Conservation (phyloP, 2,888 invertebrate genomes). For the Pocota personata region DNA sequence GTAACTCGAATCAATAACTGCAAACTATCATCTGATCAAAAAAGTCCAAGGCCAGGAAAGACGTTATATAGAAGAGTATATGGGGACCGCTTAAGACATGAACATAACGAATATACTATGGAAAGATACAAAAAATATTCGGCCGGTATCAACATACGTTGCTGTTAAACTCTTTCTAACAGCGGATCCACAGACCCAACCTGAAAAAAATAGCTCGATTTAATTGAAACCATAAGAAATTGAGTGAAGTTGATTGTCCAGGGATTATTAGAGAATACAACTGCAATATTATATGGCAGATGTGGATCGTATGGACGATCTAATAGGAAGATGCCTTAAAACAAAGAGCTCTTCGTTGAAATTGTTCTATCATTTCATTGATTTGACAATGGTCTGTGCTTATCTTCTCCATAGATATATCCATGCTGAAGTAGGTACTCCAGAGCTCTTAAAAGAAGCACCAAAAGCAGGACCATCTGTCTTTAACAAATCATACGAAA, state of each 20-base stretch:
- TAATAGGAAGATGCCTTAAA: slow-evolving; percentile 28
- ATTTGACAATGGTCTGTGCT: slow-evolving; percentile 36
- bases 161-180: slow-evolving; percentile 27
- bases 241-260: slow-evolving; percentile 23
- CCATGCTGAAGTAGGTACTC: neutral
- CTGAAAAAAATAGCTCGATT: slow-evolving; percentile 30
- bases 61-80: neutral
- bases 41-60: neutral
- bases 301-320: slow-evolving; percentile 39
- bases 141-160: slow-evolving; percentile 15
- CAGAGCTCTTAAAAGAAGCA: slow-evolving; percentile 4
- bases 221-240: neutral
- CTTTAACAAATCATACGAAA: slow-evolving; percentile 5
- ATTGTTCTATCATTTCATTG: slow-evolving; percentile 43
- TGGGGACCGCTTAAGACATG: no score
- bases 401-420: slow-evolving; percentile 25
- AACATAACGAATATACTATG: no score
- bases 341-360: slow-evolving; percentile 6
- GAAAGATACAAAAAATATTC: no score
- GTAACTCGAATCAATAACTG: neutral
- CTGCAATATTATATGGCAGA: slow-evolving; percentile 41
- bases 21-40: no score
- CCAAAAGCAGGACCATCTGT: slow-evolving; percentile 18
- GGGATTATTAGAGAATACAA: slow-evolving; percentile 28
- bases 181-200: neutral